Evolutionary conservation across 1,140 invertebrate species (phyloP).

Genomic region (Hylaeus anthracinus): DNA sequence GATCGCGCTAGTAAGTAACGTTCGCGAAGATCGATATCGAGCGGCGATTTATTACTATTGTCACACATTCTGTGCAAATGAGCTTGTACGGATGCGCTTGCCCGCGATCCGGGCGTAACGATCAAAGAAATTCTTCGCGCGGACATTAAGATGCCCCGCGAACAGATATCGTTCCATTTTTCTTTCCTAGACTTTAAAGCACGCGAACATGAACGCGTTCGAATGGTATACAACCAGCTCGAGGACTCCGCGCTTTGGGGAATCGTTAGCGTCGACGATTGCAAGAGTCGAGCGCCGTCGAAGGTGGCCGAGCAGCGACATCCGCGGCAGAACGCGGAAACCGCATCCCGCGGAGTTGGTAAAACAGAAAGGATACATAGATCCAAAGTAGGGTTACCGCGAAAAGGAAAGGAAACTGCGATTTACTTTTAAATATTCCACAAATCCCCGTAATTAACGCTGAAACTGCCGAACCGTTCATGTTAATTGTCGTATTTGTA

Average conservation of each 20-base stretch:
- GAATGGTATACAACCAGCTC: background rate
- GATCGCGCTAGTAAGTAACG: slow-evolving; percentile 57
- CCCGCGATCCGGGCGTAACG: background rate
- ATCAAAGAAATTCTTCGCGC: background rate
- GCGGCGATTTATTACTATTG: slow-evolving; percentile 57
- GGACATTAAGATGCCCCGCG: background rate
- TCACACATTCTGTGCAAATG: slow-evolving; percentile 63
- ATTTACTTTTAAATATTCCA: background rate
- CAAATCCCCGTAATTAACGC: background rate
- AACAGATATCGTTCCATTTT: background rate
- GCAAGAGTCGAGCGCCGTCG: background rate
- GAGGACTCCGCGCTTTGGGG: slow-evolving; percentile 9
- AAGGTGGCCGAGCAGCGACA: slow-evolving; percentile 19
- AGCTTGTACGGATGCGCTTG: slow-evolving; percentile 31
- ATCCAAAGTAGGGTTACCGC: background rate
- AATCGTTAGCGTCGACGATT: background rate
- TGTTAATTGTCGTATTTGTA: too few species aligned
- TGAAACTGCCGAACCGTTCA: too few species aligned
- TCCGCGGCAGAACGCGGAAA: slow-evolving; percentile 25
- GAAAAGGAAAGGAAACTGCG: too few species aligned
- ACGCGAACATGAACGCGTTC: background rate
- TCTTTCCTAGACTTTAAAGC: background rate
- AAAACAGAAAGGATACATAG: slow-evolving; percentile 46
- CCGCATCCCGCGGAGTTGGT: slow-evolving; percentile 19
- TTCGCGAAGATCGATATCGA: slow-evolving; percentile 57